Base-by-base conservation (phyloP, 1,140 invertebrate genomes). In the Drosophila azteca region DNA sequence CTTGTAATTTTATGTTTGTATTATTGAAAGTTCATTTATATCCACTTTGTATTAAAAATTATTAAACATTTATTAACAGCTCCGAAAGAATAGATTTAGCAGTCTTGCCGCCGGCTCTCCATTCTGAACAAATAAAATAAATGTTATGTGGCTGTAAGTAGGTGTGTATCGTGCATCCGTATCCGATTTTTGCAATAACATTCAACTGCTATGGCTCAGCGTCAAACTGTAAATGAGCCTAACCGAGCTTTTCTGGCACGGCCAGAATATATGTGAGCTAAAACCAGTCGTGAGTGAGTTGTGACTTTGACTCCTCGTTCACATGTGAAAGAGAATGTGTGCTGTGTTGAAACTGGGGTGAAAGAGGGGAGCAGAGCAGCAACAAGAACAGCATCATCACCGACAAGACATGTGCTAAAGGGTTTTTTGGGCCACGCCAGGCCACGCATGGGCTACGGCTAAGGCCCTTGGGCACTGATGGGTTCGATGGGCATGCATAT, bases 321-420 rank as follows among this genome's bases (percentile, higher is more conserved):
- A 70, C 52, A 70, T 70, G 66, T 70, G 67, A 70, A 65, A 70
- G 67, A 69, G 45, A 24, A 69, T 41, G 66, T 70, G 65, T 70
- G 67, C 52, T 69, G 66, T 68, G 66, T 68, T 68, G 20, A 22
- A 53, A 53, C 7, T 41, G 11, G n/a, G 63, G 31, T 49, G 17
- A 67, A 48, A 46, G 35, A 39, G 35, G 11, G 35, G 35, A 39
- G 35, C 35, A 39, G 35, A 20, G 17, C 17, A 20, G 17, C 17
- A 20, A 20, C 17, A 20, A 20, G 11, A 20, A 54, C 26, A 43
- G 48, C 17, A 15, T n/a, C 35, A n/a, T 6, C 41, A 51, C 13
- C 35, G 35, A 13, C 35, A 13, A 39, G 35, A 17, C 45, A 29
- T 46, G 31, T 22, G 24, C 20, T 53, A 53, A 35, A 53, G 24